A percentile compares a stretch with the other conserved stretches of the same genome.
Conservation (phyloP, 2,888 invertebrate species). For the Trilocha varians region DNA sequence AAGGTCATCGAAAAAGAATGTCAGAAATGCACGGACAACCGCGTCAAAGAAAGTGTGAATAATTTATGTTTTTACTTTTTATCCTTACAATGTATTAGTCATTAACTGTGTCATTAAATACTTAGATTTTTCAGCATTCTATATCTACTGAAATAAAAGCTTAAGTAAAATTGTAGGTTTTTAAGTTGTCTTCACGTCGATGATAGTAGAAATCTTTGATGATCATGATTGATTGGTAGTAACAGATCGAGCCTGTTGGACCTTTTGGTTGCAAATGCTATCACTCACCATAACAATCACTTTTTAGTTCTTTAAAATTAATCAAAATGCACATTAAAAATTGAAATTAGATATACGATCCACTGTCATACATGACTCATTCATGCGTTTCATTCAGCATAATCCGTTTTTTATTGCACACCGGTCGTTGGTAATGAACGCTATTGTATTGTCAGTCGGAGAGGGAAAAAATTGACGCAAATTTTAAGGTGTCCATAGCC, state of each 20-base stretch:
- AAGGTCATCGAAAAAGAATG: neutral
- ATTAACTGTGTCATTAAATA: too few species aligned
- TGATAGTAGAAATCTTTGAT: too few species aligned
- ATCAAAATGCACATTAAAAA: neutral
- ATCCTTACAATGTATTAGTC: too few species aligned
- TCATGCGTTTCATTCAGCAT: constrained; percentile 27
- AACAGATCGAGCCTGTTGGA: too few species aligned
- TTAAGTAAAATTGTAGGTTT: too few species aligned
- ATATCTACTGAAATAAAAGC: too few species aligned
- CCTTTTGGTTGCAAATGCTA: too few species aligned
- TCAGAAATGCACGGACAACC: neutral
- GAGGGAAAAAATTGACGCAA: constrained; percentile 14
- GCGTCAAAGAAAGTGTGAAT: neutral
- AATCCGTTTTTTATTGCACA: constrained; percentile 24
- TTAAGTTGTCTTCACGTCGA: too few species aligned
- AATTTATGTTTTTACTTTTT: neutral
- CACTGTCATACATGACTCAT: constrained; percentile 17
- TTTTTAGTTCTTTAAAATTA: too few species aligned
- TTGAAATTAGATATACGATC: neutral
- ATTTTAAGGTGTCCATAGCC: neutral
- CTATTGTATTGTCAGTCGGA: constrained; percentile 16
- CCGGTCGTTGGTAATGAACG: constrained; percentile 17
- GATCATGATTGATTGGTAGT: too few species aligned
- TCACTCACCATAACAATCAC: too few species aligned
- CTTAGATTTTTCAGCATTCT: too few species aligned